Evolutionary conservation across 2,888 invertebrate genomes (phyloP).

Genomic region (Melikaiella ostensackeni): DNA sequence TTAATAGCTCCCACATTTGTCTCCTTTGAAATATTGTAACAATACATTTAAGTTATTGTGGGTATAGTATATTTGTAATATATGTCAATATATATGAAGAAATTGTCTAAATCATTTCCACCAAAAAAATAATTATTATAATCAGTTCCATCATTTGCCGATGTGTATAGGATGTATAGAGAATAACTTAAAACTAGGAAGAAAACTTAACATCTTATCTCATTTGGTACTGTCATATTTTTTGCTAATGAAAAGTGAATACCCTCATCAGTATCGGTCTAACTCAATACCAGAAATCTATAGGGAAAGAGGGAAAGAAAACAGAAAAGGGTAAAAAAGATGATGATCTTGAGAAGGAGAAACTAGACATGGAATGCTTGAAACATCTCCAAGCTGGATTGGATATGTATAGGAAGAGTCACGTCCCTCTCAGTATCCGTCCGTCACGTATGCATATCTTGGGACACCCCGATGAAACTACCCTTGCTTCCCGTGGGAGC

Average conservation of each 20-base stretch:
- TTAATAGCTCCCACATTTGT: no score
- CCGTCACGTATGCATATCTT: slow-evolving; percentile 78
- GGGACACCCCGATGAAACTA: slow-evolving; percentile 71
- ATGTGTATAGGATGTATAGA: no score
- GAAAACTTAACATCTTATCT: no score
- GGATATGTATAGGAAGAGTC: slow-evolving; percentile 57
- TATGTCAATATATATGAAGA: no score
- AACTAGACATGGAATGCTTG: slow-evolving; percentile 43
- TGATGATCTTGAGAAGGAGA: slow-evolving; percentile 43
- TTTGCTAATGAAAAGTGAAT: not conserved
- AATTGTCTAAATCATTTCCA: no score
- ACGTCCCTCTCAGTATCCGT: slow-evolving; percentile 63
- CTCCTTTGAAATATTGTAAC: no score
- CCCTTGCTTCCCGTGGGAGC: slow-evolving; percentile 70
- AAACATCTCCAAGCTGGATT: slow-evolving; percentile 50
- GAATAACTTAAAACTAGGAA: no score
- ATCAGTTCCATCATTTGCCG: no score
- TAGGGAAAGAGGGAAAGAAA: not conserved
- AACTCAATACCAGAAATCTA: not conserved
- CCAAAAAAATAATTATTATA: no score
- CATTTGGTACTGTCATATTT: not conserved
- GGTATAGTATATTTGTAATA: no score
- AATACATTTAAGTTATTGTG: no score
- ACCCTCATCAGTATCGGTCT: not conserved
- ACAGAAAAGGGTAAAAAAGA: slow-evolving; percentile 29